A percentile compares a stretch with the other conserved stretches of the same genome.
Conservation (phyloP, 2,888 invertebrate species). For the Pelosia muscerda region DNA sequence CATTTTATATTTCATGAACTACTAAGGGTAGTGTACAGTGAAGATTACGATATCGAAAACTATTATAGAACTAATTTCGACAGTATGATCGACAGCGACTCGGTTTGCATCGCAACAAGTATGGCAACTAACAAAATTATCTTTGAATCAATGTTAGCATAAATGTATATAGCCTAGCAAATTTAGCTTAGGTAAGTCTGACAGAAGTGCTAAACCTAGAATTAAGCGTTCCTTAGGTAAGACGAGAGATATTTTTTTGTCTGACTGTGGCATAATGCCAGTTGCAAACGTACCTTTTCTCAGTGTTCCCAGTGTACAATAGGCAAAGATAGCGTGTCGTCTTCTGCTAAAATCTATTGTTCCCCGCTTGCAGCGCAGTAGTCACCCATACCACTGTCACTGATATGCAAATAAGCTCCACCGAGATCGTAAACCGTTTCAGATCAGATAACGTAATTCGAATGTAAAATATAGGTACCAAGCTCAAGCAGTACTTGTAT, state of each 20-base stretch:
- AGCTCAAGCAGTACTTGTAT: constrained; percentile 49
- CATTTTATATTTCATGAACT: constrained; percentile 65
- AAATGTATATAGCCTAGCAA: not conserved
- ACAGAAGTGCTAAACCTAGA: not conserved
- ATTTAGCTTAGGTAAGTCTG: not conserved
- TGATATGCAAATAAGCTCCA: constrained; percentile 82
- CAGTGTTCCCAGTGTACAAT: constrained; percentile 68
- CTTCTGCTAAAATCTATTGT: constrained; percentile 79
- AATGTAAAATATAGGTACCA: constrained; percentile 64
- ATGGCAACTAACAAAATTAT: not conserved
- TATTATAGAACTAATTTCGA: too few species aligned
- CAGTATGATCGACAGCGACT: not conserved
- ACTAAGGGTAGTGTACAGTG: constrained; percentile 56
- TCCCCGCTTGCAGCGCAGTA: constrained; percentile 65
- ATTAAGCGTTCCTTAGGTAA: constrained; percentile 11
- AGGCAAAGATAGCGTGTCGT: constrained; percentile 75
- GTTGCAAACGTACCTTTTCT: constrained; percentile 64
- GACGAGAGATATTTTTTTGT: constrained; percentile 21
- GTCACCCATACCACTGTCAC: constrained; percentile 66
- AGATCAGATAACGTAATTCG: constrained; percentile 80
- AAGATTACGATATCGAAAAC: constrained; percentile 59
- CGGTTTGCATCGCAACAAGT: not conserved
- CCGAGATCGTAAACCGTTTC: constrained; percentile 80
- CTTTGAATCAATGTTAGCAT: not conserved
- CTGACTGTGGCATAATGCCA: constrained; percentile 64